phyloP scores from a whole-genome alignment of 1,140 invertebrate species.

The Leptopilina clavipes region DNA sequence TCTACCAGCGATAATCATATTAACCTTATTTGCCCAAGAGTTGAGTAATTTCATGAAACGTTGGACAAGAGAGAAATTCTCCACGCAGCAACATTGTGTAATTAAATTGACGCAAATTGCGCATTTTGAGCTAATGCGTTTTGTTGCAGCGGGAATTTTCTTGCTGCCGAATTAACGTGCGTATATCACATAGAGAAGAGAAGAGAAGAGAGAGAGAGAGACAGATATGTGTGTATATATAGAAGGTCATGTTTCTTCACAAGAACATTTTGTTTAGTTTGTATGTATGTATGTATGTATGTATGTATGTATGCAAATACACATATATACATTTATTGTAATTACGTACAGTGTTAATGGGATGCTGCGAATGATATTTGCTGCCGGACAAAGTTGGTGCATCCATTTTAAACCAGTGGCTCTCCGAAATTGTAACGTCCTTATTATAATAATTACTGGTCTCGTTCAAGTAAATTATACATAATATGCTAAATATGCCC shows the following conservation, averaged over 20 bases:
- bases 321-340: constrained; percentile 39
- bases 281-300: no score
- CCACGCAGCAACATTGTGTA: neutral
- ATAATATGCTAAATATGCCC: neutral
- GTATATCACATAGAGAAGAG: neutral
- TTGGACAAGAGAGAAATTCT: constrained; percentile 12
- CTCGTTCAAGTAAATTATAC: neutral
- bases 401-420: neutral
- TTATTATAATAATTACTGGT: neutral
- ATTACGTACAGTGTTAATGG: constrained; percentile 48
- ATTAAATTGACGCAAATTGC: constrained; percentile 26
- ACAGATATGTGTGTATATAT: no score
- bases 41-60: neutral
- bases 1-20: neutral
- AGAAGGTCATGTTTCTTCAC: constrained; percentile 6
- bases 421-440: neutral
- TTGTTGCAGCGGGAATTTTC: constrained; percentile 13
- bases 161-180: constrained; percentile 6
- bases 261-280: neutral
- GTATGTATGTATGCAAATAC: neutral
- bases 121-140: constrained; percentile 7
- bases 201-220: neutral
- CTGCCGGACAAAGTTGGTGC: constrained; percentile 33
- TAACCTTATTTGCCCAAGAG: neutral
- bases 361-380: constrained; percentile 49